Evolutionary conservation across 2,797 vertebrate species (phyloP).

Genomic region (Gouania willdenowi): DNA sequence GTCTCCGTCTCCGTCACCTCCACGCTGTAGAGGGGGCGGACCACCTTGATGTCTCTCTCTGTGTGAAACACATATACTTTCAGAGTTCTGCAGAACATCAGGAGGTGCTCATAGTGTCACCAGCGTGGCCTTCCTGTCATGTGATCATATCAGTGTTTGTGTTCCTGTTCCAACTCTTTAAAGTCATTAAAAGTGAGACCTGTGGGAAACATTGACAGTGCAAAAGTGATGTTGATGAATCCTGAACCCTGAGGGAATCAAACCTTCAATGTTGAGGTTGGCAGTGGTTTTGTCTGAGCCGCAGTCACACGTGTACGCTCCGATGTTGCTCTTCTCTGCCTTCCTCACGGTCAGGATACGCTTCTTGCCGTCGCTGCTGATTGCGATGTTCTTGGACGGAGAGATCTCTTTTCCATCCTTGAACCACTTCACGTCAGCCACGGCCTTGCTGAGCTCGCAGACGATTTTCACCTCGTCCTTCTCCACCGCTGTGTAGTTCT

Average conservation of each 20-base stretch:
- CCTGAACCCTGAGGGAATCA: too few relatives aligned
- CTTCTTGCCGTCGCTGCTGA: conserved; percentile 88
- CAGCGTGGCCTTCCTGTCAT: too few relatives aligned
- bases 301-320: conserved; percentile 92
- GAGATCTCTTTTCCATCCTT: conserved; percentile 91
- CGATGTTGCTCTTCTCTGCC: conserved; percentile 88
- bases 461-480: conserved; percentile 90
- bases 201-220: too few relatives aligned
- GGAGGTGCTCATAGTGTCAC: too few relatives aligned
- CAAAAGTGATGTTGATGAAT: too few relatives aligned
- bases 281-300: conserved; percentile 90
- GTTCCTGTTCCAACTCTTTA: too few relatives aligned
- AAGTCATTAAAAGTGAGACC: too few relatives aligned
- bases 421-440: conserved; percentile 92
- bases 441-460: conserved; percentile 92
- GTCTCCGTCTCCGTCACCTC: conserved; percentile 93
- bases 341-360: conserved; percentile 88
- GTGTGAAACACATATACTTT: neutral
- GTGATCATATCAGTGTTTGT: too few relatives aligned
- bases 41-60: conserved; percentile 94
- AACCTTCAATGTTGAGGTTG: conserved; percentile 92
- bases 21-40: conserved; percentile 89
- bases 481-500: conserved; percentile 93
- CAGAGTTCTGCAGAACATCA: too few relatives aligned
- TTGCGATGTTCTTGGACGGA: conserved; percentile 85